phyloP scores from a whole-genome alignment of 2,113 vertebrate genomes.

The Gadus chalcogrammus region DNA sequence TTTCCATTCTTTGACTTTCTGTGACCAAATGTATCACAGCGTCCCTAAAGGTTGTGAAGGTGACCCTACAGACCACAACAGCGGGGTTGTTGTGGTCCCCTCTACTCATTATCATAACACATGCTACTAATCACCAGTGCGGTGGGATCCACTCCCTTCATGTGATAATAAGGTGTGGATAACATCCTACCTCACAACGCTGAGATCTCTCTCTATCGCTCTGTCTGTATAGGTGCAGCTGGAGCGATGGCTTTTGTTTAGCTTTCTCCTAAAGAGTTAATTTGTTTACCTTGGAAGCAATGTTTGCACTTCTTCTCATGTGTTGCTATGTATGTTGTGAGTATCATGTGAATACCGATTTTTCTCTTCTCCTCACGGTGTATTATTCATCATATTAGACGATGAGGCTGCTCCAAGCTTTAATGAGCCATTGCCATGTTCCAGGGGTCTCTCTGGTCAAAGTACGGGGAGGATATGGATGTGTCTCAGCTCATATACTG shows the following conservation, averaged over 20 bases:
- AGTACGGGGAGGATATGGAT: neutral
- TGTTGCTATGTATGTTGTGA: neutral
- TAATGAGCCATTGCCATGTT: neutral
- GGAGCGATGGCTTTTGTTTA: too few species aligned
- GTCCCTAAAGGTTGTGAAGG: too few species aligned
- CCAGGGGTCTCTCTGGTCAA: neutral
- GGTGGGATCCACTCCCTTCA: neutral
- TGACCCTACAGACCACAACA: too few species aligned
- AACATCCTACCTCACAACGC: too few species aligned
- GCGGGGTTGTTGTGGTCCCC: too few species aligned
- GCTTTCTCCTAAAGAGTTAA: too few species aligned
- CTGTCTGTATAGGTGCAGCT: neutral
- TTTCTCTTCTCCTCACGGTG: neutral
- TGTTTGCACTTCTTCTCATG: neutral
- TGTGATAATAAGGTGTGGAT: slow-evolving; percentile 23
- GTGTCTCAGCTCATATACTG: neutral
- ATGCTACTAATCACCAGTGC: neutral
- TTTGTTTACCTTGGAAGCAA: too few species aligned
- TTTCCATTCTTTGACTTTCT: too few species aligned
- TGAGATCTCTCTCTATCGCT: neutral
- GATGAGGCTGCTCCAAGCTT: too few species aligned
- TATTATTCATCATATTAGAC: neutral
- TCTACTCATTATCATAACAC: neutral
- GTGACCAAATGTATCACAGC: too few species aligned
- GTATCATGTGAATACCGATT: neutral